Evolutionary conservation across 1,140 invertebrate genomes (phyloP), one percentile per base, ranked within the genome.

Genomic region (Acromyrmex charruanus): DNA sequence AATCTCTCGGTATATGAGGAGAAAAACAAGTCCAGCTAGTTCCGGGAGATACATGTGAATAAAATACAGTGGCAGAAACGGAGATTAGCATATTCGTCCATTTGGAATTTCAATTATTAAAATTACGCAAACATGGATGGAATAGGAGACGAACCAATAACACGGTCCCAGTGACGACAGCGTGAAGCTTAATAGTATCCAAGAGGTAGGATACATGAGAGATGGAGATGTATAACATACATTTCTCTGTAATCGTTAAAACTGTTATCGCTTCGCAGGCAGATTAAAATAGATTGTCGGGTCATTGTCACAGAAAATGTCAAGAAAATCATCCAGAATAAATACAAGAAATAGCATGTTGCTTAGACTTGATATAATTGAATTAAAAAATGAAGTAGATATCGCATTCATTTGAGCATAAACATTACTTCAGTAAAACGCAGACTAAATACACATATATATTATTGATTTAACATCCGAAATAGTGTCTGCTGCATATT

Each of bases 31-130:
- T 18, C 10, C 12, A 25, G 44, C 44, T 79, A 18, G 59, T 28
- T 65, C 58, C 18, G 14, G 4, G 79, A 74, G 21, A 82, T 58
- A 49, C 16, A 66, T 51, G 51, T 53, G 68, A 75, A 74, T 71
- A 72, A 82, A 71, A 58, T 59, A 44, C 55, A 58, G 14, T 3
- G 21, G 9, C 21, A 82, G 49, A 82, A 71, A 82, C 49, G 51
- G 25, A 66, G 59, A 49, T 77, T 63, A 85, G 44, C 77, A 79
- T 79, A 79, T 79, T 79, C 75, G 39, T 77, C 75, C 59, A 66
- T 31, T 79, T 44, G 39, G 44, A 66, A 66, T 66, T 79, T 79
- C 61, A 66, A 66, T 79, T 51, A 79, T 79, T 66, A 79, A 79
- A 79, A 66, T 79, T 75, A 39, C 59, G 21, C 59, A 66, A 79